Percentiles rank a stretch among this genome's conserved stretches.
phyloP scores from a whole-genome alignment of 2,113 vertebrate species.

The Ursus arctos region DNA sequence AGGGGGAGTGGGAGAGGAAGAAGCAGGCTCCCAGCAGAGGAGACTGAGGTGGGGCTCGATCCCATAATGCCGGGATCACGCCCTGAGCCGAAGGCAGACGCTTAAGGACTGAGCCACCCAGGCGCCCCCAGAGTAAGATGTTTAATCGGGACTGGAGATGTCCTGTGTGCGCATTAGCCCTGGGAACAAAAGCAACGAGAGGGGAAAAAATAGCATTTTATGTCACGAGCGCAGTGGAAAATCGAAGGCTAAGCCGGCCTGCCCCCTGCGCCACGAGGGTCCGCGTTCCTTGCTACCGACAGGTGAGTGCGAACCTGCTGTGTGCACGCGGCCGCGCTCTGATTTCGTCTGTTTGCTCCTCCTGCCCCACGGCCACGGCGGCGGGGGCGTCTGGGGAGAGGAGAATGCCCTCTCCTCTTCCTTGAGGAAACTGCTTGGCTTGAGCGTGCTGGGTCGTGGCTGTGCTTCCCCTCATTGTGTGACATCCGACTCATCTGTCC shows the following conservation, averaged over 20 bases:
- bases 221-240: conserved; percentile 50
- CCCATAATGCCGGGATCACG: no score
- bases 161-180: conserved; percentile 62
- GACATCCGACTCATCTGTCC: neutral
- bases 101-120: no score
- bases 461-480: accelerated
- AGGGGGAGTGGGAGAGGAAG: no score
- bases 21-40: no score
- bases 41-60: no score
- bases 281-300: neutral
- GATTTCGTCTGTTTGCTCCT: neutral
- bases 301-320: neutral
- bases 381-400: neutral
- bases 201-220: neutral
- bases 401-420: neutral
- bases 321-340: accelerated
- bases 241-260: conserved; percentile 44
- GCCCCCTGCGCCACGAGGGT: neutral
- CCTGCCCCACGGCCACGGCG: accelerated
- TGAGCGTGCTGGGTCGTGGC: neutral
- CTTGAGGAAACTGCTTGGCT: neutral
- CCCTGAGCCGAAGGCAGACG: no score
- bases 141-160: conserved; percentile 76
- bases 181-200: conserved; percentile 58
- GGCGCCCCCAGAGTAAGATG: conserved; percentile 56